phyloP scores from a whole-genome alignment of 2,888 invertebrate genomes.

The Mycalesis mineus region DNA sequence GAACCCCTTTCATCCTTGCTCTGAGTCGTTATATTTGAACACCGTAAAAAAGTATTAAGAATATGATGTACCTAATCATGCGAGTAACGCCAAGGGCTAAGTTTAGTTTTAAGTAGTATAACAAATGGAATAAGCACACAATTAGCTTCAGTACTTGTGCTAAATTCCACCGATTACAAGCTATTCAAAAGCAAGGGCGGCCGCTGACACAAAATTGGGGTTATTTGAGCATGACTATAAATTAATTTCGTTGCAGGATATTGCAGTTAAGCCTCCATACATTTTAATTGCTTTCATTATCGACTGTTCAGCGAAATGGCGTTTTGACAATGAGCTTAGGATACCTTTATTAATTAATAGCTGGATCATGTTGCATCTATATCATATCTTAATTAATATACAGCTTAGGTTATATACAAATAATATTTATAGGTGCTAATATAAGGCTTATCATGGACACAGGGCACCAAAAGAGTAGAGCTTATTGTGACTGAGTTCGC shows the following conservation, averaged over 20 bases:
- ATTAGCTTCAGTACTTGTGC: conserved; percentile 12
- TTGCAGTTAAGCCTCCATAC: conserved; percentile 77
- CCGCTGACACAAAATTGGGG: conserved; percentile 50
- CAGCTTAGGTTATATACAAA: too few species aligned
- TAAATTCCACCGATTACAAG: conserved; percentile 54
- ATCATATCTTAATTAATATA: too few species aligned
- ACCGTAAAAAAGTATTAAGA: too few species aligned
- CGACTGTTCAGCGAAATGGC: conserved; percentile 48
- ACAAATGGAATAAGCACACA: background rate
- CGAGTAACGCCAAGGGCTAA: background rate
- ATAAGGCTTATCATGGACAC: too few species aligned
- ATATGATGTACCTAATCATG: too few species aligned
- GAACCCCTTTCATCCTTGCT: too few species aligned
- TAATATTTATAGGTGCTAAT: too few species aligned
- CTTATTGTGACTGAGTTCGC: too few species aligned
- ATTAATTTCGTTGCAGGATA: conserved; percentile 73
- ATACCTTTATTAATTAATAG: conserved; percentile 2
- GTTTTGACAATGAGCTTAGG: conserved; percentile 12
- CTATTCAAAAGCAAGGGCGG: conserved; percentile 34
- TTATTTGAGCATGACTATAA: conserved; percentile 70
- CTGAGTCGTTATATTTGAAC: too few species aligned
- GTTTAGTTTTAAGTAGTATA: background rate
- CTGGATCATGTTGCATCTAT: too few species aligned
- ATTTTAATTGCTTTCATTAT: conserved; percentile 78
- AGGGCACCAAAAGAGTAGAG: too few species aligned